Evolutionary conservation across 2,888 invertebrate genomes (phyloP).

Genomic region (Elmis aenea): DNA sequence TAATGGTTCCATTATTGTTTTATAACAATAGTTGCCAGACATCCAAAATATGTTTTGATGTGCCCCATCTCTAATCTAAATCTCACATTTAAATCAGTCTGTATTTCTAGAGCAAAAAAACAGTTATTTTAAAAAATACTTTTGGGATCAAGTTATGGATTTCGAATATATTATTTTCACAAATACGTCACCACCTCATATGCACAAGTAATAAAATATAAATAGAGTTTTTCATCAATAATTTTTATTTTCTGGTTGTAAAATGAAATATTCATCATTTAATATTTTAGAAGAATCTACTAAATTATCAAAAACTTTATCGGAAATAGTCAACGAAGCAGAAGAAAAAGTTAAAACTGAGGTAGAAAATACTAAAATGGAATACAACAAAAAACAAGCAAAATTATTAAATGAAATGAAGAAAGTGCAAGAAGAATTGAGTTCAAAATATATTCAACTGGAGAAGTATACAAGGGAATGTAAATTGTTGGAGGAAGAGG

Average conservation of each 20-base stretch:
- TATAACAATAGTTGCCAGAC: no score
- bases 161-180: background rate
- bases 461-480: constrained; percentile 54
- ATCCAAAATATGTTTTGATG: no score
- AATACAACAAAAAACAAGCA: constrained; percentile 55
- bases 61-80: no score
- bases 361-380: constrained; percentile 52
- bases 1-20: no score
- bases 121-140: background rate
- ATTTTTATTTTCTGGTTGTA: no score
- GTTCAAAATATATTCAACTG: constrained; percentile 52
- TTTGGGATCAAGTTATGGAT: background rate
- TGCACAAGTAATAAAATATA: no score
- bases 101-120: no score
- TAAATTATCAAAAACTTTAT: constrained; percentile 51
- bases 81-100: no score
- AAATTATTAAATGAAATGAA: constrained; percentile 55
- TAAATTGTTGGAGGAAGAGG: constrained; percentile 51
- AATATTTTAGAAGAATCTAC: constrained; percentile 53
- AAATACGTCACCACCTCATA: background rate
- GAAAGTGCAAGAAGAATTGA: constrained; percentile 53
- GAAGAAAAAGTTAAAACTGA: constrained; percentile 56
- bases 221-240: no score
- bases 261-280: background rate
- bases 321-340: constrained; percentile 53